Conservation (phyloP, 2,113 vertebrate genomes). For the Macquaria ambigua region DNA sequence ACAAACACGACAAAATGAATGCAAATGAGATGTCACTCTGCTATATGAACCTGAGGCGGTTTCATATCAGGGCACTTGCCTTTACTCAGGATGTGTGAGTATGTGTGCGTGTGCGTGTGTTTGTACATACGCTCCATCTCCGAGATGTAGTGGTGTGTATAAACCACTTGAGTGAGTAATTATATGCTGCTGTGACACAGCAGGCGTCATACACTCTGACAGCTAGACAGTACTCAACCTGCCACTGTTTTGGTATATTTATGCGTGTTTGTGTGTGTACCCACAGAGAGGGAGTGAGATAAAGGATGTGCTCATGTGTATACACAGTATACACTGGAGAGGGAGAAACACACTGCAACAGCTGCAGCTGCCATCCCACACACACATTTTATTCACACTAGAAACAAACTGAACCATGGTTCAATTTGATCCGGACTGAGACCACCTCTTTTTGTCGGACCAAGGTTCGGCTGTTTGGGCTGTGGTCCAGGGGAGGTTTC, state of each 20-base stretch:
- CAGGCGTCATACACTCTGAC: slow-evolving; percentile 25
- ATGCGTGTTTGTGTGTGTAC: slow-evolving; percentile 20
- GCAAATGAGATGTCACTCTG: slow-evolving; percentile 47
- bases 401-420: too few species aligned
- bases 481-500: too few species aligned
- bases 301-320: slow-evolving; percentile 11
- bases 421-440: too few species aligned
- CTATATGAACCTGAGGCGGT: slow-evolving; percentile 33
- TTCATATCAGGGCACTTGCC: slow-evolving; percentile 19
- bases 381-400: too few species aligned
- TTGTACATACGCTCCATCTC: background rate
- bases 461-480: too few species aligned
- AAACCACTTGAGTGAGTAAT: slow-evolving; percentile 57
- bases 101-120: background rate
- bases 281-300: slow-evolving; percentile 4
- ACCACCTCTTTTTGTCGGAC: too few species aligned
- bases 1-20: slow-evolving; percentile 29
- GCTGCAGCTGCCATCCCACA: background rate
- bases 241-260: slow-evolving; percentile 21
- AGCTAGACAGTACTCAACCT: slow-evolving; percentile 27
- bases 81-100: background rate
- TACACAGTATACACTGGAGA: background rate
- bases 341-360: background rate
- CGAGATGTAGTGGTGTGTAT: slow-evolving; percentile 27
- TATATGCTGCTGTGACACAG: slow-evolving; percentile 50